Evolutionary conservation across 2,888 invertebrate genomes (phyloP).

Genomic region (Mactromeris polynyma): DNA sequence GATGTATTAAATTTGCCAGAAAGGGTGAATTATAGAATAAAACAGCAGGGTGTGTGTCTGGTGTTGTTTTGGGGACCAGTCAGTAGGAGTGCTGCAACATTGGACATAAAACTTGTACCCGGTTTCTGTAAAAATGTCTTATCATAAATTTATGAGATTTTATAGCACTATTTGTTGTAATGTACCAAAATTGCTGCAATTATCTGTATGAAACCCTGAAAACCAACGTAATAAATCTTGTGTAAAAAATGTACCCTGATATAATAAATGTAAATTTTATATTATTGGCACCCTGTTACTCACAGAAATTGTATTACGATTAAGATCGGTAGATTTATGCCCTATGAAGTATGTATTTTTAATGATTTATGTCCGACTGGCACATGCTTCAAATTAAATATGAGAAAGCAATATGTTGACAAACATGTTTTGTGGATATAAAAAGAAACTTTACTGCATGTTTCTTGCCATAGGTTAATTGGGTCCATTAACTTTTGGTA

Average conservation of each 20-base stretch:
- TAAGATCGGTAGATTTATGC: constrained; percentile 45
- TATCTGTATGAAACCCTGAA: neutral
- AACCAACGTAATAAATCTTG: constrained; percentile 8
- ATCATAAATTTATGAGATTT: constrained; percentile 11
- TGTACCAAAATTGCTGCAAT: constrained; percentile 21
- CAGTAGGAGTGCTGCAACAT: neutral
- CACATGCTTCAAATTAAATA: constrained; percentile 56
- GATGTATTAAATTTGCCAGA: neutral
- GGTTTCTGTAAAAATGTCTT: neutral
- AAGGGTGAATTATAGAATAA: neutral
- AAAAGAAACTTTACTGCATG: constrained; percentile 51
- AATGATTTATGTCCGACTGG: constrained; percentile 41
- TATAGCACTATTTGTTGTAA: neutral
- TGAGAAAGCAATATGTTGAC: constrained; percentile 62
- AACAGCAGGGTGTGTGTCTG: neutral
- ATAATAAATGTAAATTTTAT: constrained; percentile 31
- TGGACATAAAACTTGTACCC: neutral
- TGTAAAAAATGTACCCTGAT: constrained; percentile 9
- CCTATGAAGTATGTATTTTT: constrained; percentile 34
- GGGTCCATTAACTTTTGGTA: constrained; percentile 60
- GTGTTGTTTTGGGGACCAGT: neutral
- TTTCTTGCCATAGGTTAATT: constrained; percentile 62
- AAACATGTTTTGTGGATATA: constrained; percentile 57
- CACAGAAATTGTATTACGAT: constrained; percentile 53
- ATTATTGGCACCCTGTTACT: constrained; percentile 39